A percentile compares a stretch with the other conserved stretches of the same genome.
phyloP scores from a whole-genome alignment of 2,797 vertebrate genomes.

The Amazonetta brasiliensis region DNA sequence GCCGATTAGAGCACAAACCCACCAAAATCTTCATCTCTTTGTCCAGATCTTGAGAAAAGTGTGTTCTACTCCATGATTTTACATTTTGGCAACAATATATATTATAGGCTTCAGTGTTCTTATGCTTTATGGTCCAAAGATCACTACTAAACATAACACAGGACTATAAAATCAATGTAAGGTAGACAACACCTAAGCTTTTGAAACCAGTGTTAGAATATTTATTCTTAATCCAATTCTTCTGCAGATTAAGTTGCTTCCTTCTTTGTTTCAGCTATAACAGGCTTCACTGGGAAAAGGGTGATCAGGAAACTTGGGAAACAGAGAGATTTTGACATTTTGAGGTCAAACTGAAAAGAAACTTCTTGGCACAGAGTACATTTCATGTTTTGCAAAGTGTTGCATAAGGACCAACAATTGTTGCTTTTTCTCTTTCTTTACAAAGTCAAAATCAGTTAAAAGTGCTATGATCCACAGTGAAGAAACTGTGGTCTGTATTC shows the following conservation, averaged over 20 bases:
- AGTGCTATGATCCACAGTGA: constrained; percentile 2
- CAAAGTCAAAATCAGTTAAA: constrained; percentile 26
- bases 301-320: neutral
- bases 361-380: constrained; percentile 38
- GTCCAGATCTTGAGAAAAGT: neutral
- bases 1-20: neutral
- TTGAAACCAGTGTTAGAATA: neutral
- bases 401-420: constrained; percentile 46
- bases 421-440: constrained; percentile 17
- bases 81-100: neutral
- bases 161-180: neutral
- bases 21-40: neutral
- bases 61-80: neutral
- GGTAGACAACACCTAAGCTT: neutral
- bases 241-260: neutral
- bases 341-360: constrained; percentile 68
- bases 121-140: neutral
- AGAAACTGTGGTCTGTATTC: constrained; percentile 41
- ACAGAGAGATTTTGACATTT: constrained; percentile 63
- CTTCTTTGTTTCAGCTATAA: neutral
- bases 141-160: neutral
- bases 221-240: neutral
- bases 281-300: neutral
- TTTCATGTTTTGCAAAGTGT: constrained; percentile 51
- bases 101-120: neutral